Evolutionary conservation across 2,797 vertebrate species (phyloP).

Genomic region (Lutjanus campechanus): DNA sequence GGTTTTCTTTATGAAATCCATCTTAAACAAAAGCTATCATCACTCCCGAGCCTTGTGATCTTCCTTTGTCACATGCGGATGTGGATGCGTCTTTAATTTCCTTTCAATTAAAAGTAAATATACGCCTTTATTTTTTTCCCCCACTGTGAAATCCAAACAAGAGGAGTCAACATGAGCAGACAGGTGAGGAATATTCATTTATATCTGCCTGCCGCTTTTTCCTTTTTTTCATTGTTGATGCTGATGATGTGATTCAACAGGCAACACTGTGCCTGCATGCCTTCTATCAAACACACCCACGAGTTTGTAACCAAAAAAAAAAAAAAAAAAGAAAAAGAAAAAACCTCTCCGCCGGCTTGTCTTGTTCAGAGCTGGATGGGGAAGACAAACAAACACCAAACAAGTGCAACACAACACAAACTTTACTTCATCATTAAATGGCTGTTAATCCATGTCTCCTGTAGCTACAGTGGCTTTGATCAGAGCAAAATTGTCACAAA

Average conservation of each 20-base stretch:
- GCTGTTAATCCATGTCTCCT: conserved; percentile 78
- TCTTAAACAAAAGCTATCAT: conserved; percentile 91
- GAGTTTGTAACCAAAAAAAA: conserved; percentile 61
- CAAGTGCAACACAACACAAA: conserved; percentile 74
- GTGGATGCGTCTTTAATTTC: conserved; percentile 91
- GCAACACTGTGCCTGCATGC: conserved; percentile 77
- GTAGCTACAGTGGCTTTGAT: conserved; percentile 78
- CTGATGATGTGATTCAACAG: conserved; percentile 87
- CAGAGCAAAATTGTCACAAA: conserved; percentile 76
- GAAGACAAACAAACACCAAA: conserved; percentile 79
- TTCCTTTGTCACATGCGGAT: conserved; percentile 89
- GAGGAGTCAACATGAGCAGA: conserved; percentile 88
- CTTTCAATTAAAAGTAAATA: conserved; percentile 93
- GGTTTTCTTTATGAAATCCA: conserved; percentile 90
- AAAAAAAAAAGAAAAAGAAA: conserved; percentile 15
- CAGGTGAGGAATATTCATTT: conserved; percentile 92
- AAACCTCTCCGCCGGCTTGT: conserved; percentile 67
- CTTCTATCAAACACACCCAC: conserved; percentile 77
- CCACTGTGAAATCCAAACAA: conserved; percentile 90
- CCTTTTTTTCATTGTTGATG: conserved; percentile 71
- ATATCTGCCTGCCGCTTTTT: conserved; percentile 73
- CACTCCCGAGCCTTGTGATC: conserved; percentile 85
- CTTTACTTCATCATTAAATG: conserved; percentile 83
- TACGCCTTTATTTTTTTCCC: conserved; percentile 86
- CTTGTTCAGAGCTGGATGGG: conserved; percentile 75